phyloP scores from a whole-genome alignment of 2,113 vertebrate genomes.

The Trinectes maculatus region DNA sequence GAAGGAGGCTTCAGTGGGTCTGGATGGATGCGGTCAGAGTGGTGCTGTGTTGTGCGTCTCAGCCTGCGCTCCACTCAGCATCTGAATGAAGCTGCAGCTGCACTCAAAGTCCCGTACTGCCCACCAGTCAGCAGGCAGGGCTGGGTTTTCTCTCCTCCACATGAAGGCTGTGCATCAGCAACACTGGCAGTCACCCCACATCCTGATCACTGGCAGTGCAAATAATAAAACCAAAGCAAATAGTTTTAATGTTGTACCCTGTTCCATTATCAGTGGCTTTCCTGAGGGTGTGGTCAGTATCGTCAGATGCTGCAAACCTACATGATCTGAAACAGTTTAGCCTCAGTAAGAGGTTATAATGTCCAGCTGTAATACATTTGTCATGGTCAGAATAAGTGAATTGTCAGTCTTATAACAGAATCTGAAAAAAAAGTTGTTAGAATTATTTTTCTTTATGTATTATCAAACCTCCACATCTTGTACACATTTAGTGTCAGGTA shows the following conservation, averaged over 20 bases:
- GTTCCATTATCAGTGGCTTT: slow-evolving; percentile 3
- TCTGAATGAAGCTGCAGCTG: slow-evolving; percentile 76
- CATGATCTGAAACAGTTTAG: slow-evolving; percentile 22
- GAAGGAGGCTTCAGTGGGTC: neutral
- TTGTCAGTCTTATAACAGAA: neutral
- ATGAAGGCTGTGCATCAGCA: slow-evolving; percentile 12
- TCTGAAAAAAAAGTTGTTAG: too few relatives aligned
- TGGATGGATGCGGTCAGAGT: slow-evolving; percentile 25
- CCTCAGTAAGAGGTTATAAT: neutral
- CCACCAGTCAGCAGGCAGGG: slow-evolving; percentile 56
- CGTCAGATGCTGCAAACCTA: slow-evolving; percentile 41
- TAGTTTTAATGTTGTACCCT: neutral
- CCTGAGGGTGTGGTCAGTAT: slow-evolving; percentile 63
- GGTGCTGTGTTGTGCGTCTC: slow-evolving; percentile 35
- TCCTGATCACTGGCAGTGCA: neutral
- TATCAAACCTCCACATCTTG: too few relatives aligned
- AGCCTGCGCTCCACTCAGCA: slow-evolving; percentile 69
- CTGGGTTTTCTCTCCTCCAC: neutral
- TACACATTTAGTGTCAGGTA: too few relatives aligned
- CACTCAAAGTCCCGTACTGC: slow-evolving; percentile 63
- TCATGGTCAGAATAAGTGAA: neutral
- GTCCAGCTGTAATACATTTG: neutral
- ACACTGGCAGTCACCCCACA: neutral
- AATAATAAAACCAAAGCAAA: slow-evolving; percentile 1
- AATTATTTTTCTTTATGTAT: too few relatives aligned